Conservation (phyloP, 1,140 invertebrate genomes). For the Aphis craccivora region DNA sequence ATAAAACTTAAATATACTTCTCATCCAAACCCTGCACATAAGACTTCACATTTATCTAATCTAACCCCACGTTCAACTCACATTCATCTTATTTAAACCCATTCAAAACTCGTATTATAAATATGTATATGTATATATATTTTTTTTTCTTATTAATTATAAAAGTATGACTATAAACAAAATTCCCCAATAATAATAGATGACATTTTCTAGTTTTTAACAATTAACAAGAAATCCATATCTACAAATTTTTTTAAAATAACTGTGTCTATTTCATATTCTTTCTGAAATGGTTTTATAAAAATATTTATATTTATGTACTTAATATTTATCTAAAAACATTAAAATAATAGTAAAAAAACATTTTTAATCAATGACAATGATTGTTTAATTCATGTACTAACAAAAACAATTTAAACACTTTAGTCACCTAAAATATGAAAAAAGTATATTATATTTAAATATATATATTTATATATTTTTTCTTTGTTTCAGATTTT, state of each 20-base stretch:
- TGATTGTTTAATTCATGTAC: background rate
- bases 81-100: conserved; percentile 16
- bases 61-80: background rate
- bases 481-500: background rate
- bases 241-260: background rate
- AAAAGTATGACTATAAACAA: background rate
- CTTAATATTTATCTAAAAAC: background rate
- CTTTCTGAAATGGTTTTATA: too few relatives aligned
- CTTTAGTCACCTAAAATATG: background rate
- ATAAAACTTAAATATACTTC: background rate
- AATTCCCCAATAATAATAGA: background rate
- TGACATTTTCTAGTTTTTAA: background rate
- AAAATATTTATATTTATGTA: too few relatives aligned
- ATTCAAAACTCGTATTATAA: background rate
- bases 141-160: background rate
- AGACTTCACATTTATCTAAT: conserved; percentile 6
- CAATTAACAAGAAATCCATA: background rate
- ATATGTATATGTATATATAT: background rate
- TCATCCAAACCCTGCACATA: background rate
- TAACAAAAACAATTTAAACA: background rate
- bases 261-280: too few relatives aligned
- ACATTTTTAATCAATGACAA: background rate
- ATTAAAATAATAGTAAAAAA: background rate
- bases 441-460: background rate
- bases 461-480: background rate